These are phyloP conservation scores for Brachymystax lenok DNA, from an alignment of 2,797 vertebrate genomes.

Conservation along the genomic window DNA sequence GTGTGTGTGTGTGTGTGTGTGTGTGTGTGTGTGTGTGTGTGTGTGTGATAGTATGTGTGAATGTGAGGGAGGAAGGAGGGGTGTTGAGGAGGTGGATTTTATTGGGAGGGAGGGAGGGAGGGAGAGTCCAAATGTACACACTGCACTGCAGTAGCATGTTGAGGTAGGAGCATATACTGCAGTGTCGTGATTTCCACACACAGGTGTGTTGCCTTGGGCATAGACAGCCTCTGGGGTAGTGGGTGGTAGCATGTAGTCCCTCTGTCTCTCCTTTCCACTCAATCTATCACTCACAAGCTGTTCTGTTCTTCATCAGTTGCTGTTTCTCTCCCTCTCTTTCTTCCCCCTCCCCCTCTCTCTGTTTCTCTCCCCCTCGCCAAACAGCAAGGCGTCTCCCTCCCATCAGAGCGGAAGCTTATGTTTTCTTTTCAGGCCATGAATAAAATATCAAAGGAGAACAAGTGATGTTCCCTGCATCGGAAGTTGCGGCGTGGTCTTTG, in stretches of 20 bases:
- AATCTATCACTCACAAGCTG: neutral
- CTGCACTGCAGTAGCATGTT: neutral
- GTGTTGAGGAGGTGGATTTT: too few relatives aligned
- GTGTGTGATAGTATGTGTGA: too few relatives aligned
- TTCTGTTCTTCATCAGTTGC: neutral
- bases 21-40: neutral
- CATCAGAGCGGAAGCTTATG: slow-evolving; percentile 46
- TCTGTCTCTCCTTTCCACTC: neutral
- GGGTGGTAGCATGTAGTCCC: neutral
- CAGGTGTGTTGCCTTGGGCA: neutral
- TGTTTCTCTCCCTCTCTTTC: neutral
- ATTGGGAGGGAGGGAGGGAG: too few relatives aligned
- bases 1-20: too few relatives aligned
- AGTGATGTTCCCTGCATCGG: slow-evolving; percentile 52
- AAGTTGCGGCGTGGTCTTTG: slow-evolving; percentile 44
- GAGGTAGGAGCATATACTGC: neutral
- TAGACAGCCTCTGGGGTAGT: neutral
- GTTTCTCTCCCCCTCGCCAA: neutral
- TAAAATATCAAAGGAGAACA: slow-evolving; percentile 72
- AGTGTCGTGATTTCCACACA: neutral
- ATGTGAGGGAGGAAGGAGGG: too few relatives aligned
- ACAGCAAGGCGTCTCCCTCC: slow-evolving; percentile 58
- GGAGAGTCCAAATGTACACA: too few relatives aligned
- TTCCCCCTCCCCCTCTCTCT: neutral
- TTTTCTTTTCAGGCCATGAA: slow-evolving; percentile 68